Evolutionary conservation across 2,797 vertebrate genomes (phyloP), one percentile per base, ranked within the genome.

Genomic region (Coendou prehensilis): DNA sequence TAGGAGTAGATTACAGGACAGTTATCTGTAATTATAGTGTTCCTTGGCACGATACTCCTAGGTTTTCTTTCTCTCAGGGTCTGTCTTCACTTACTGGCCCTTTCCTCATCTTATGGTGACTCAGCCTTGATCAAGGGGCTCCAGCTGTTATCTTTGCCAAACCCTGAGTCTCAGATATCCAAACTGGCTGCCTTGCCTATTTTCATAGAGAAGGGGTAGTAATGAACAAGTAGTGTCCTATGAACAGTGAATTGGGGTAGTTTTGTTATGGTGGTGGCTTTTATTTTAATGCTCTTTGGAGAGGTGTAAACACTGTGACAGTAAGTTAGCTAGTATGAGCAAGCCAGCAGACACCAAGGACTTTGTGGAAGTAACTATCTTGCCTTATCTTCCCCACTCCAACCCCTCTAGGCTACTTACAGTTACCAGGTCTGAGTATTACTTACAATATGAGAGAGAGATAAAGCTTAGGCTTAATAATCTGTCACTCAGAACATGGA

Each of bases 401-500:
- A 17, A 0, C 47, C 28, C 56, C 30, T 94, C 28, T 91, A 76
- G 93, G 47, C 76, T 87, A 20, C 63, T 94, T 79, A 37, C 56
- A 73, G 61, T 95, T 71, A 86, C 61, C 52, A 86, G 71, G 64
- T 81, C 45, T 94, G 57, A 96, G 64, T 95, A 71, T 54, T 90
- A 76, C 69, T 93, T 94, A 63, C 73, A 54, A 7, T 96, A 80
- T 85, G 64, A 69, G 63, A 86, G 67, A 94, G 56, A 92, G 54
- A 92, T 81, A 76, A 87, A 61, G 33, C 22, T 97, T 93, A 64
- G 89, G 95, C 54, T 95, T 90, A 75, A 83, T 13, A 90, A 67
- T 73, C 13, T 83, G 9, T 64, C 94, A 57, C 50, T 97, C 54
- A 87, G 93, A 94, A 64, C n/a, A 56, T 80, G 67, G 57, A 87